These are phyloP conservation scores for Reinhardtius hippoglossoides DNA, from an alignment of 2,113 vertebrate species.

Conservation along the genomic window DNA sequence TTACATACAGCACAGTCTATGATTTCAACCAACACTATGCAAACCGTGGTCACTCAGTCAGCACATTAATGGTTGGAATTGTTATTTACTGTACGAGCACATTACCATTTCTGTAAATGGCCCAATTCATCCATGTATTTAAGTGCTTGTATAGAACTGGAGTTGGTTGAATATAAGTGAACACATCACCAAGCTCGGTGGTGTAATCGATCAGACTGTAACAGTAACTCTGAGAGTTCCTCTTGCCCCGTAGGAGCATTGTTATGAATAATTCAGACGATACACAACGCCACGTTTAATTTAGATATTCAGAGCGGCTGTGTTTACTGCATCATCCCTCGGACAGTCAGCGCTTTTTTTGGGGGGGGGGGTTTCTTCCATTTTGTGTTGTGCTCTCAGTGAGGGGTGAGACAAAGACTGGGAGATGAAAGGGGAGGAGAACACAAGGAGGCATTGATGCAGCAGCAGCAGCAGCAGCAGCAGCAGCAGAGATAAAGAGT, in stretches of 20 bases:
- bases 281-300: constrained; percentile 77
- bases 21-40: too few species aligned
- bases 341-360: constrained; percentile 76
- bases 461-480: constrained; percentile 28
- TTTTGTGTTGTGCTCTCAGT: constrained; percentile 44
- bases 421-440: constrained; percentile 59
- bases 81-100: not conserved
- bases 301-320: constrained; percentile 72
- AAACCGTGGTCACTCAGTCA: not conserved
- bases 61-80: not conserved
- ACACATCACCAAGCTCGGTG: constrained; percentile 23
- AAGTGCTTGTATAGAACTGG: not conserved
- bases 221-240: constrained; percentile 51
- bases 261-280: constrained; percentile 78
- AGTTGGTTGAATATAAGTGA: constrained; percentile 52
- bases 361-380: too few species aligned
- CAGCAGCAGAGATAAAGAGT: constrained; percentile 39
- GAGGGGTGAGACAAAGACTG: constrained; percentile 51
- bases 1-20: too few species aligned
- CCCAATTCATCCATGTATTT: constrained; percentile 24
- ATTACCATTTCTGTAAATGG: not conserved
- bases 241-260: constrained; percentile 34
- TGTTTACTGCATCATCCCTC: constrained; percentile 70
- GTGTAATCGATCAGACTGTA: constrained; percentile 51
- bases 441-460: constrained; percentile 69